Percentiles rank a stretch among this genome's conserved stretches.
Evolutionary conservation across 2,888 invertebrate species (phyloP).

Genomic region (Archips crataeganus): DNA sequence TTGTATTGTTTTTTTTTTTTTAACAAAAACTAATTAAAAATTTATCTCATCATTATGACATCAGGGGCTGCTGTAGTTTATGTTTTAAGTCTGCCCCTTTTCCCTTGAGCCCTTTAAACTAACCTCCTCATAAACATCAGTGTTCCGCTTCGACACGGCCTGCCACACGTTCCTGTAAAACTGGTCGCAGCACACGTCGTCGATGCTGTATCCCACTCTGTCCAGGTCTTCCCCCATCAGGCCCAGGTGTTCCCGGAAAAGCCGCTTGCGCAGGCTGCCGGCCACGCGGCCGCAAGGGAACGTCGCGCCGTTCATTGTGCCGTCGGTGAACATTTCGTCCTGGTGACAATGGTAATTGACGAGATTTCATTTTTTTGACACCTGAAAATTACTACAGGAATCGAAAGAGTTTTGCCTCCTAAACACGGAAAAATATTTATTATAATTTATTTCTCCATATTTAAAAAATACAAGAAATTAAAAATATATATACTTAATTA

Average conservation of each 20-base stretch:
- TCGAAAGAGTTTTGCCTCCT: too few species aligned
- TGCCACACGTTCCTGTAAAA: slow-evolving; percentile 96
- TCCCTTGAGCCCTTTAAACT: not conserved
- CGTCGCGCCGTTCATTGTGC: slow-evolving; percentile 92
- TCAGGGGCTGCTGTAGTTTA: too few species aligned
- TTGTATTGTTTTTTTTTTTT: too few species aligned
- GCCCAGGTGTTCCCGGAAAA: slow-evolving; percentile 97
- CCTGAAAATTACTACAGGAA: too few species aligned
- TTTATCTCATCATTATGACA: too few species aligned
- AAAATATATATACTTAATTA: too few species aligned
- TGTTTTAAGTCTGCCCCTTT: too few species aligned
- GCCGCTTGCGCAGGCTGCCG: slow-evolving; percentile 92
- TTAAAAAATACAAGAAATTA: too few species aligned
- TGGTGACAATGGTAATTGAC: slow-evolving; percentile 88
- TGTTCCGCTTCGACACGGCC: slow-evolving; percentile 92
- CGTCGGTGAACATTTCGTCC: slow-evolving; percentile 93
- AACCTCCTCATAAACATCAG: slow-evolving; percentile 93
- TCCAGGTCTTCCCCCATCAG: slow-evolving; percentile 77
- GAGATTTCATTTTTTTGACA: too few species aligned
- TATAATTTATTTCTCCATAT: too few species aligned
- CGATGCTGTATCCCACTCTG: slow-evolving; percentile 86
- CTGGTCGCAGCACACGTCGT: slow-evolving; percentile 91
- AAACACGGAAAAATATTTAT: too few species aligned
- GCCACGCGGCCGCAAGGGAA: slow-evolving; percentile 95
- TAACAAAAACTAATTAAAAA: too few species aligned